Evolutionary conservation across 2,888 invertebrate genomes (phyloP).

Genomic region (Torymus auratus): DNA sequence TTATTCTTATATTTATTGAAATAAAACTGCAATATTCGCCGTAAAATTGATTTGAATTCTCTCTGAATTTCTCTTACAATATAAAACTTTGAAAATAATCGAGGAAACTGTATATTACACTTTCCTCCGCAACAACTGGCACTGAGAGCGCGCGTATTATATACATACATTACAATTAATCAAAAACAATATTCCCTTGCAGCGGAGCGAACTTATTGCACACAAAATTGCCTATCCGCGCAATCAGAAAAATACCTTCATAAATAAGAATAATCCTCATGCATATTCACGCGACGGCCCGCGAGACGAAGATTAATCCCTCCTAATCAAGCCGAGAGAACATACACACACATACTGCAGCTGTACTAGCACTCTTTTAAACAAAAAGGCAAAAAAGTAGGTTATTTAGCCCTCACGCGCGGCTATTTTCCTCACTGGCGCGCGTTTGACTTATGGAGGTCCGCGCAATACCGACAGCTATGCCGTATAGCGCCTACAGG

Average conservation of each 20-base stretch:
- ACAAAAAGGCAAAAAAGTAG: constrained; percentile 36
- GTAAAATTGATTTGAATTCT: no score
- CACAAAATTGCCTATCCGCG: constrained; percentile 19
- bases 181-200: constrained; percentile 4
- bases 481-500: constrained; percentile 22
- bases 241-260: constrained; percentile 18
- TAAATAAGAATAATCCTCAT: constrained; percentile 39
- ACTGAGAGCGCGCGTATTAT: no score
- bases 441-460: constrained; percentile 43
- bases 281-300: constrained; percentile 37
- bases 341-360: no score
- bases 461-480: constrained; percentile 29
- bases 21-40: no score
- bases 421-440: constrained; percentile 34
- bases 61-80: no score
- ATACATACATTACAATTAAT: constrained; percentile 17
- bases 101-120: no score
- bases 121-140: no score
- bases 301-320: constrained; percentile 42
- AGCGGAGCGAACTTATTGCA: not conserved
- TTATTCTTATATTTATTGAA: no score
- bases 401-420: constrained; percentile 50
- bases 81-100: no score
- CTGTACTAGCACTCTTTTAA: not conserved
- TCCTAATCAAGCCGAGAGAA: constrained; percentile 12